These are phyloP conservation scores for Isaurus tuberculatus DNA, from an alignment of 92 coral and sea anemone species.

Conservation along the genomic window DNA sequence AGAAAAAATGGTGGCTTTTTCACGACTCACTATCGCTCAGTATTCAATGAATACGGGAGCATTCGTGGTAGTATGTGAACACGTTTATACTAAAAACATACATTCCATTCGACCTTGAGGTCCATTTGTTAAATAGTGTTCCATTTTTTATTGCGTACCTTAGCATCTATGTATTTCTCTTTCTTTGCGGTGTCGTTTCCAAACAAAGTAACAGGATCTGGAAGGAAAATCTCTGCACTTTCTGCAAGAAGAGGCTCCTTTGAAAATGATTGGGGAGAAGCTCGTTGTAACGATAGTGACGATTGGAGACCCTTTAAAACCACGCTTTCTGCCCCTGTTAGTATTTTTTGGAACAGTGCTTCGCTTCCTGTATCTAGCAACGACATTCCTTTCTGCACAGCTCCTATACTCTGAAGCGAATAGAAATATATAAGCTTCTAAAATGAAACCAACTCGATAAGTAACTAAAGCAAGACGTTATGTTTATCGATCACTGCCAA, in stretches of 20 bases:
- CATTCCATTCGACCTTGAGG: too few species aligned
- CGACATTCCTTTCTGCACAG: conserved; percentile 17
- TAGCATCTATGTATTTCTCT: conserved; percentile 34
- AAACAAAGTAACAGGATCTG: neutral
- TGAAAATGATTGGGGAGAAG: neutral
- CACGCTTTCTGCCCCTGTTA: conserved; percentile 3
- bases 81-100: too few species aligned
- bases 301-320: conserved; percentile 12
- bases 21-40: too few species aligned
- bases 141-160: conserved; percentile 22
- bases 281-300: conserved; percentile 19
- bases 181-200: neutral
- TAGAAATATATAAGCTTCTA: neutral
- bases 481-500: too few species aligned
- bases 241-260: conserved; percentile 10
- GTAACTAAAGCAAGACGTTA: neutral
- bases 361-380: conserved; percentile 20
- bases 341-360: conserved; percentile 4
- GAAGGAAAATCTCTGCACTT: conserved; percentile 5
- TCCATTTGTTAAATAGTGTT: too few species aligned
- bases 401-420: conserved; percentile 15
- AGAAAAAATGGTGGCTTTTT: too few species aligned
- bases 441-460: neutral
- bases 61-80: too few species aligned
- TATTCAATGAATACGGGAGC: too few species aligned